Base-by-base conservation (phyloP, 2,113 vertebrate genomes). In the Tragulus kanchil region DNA sequence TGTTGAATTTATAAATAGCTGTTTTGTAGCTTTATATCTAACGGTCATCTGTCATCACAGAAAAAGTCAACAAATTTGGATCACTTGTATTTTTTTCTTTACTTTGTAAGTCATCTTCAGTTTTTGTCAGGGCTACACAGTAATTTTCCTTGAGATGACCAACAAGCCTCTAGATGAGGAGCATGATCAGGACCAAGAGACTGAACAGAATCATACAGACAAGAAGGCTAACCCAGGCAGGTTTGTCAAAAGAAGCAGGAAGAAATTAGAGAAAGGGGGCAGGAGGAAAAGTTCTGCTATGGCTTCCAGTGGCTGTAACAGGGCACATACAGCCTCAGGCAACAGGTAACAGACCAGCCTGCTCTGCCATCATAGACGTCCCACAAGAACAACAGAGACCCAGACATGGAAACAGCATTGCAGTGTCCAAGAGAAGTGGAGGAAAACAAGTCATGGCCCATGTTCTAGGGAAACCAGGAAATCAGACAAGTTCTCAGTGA, bases 1-100 rank as follows among this genome's bases (percentile, higher is more conserved):
- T 88, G 23, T 79, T 9, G 19, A 90, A 73, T 83, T 78, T 28
- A 15, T 93, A 97, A 95, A 61, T n/a, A 94, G 50, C 42, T 58
- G 0, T 42, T 88, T 78, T 26, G 8, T 73, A 78, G 25, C 31
- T 0, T 61, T 86, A 71, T 83, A 95, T 91, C 67, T 83, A 67
- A 56, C 11, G 52, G 23, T 7, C 71, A 88, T 79, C 82, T 82
- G 16, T 95, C 17, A 62, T 85, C 26, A 42, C 9, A 82, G 88
- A 83, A 93, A 73, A 92, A 45, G 67, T 84, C 17, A 83, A 90
- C 45, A 88, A 62, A 88, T 54, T 58, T 87, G 28, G 17, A 65
- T 48, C 25, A 54, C 28, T 42, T 92, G 8, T 59, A 28, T 79
- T 52, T 95, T 92, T 90, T 90, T 89, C 85, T 65, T 3, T 64